Evolutionary conservation across 2,113 vertebrate genomes (phyloP), one percentile per base, ranked within the genome.

Genomic region (Pyxicephalus adspersus): DNA sequence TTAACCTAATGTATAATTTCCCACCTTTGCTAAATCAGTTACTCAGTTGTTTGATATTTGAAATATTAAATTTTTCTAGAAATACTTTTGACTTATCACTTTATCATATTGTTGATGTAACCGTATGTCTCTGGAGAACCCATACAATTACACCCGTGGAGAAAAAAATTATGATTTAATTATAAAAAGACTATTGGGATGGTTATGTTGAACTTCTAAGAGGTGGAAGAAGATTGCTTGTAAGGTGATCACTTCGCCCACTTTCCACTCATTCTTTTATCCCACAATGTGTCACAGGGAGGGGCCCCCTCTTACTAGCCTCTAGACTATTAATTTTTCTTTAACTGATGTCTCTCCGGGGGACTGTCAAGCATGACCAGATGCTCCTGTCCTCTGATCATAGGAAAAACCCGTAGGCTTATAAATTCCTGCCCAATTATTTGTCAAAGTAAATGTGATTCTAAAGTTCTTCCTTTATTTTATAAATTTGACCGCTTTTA

Each of bases 371-470:
- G 64, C 52, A 65, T 58, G n/a, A 67, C 64, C 64, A 67, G 76
- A 68, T 78, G 52, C 64, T 67, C 15, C 76, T 68, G 54, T 67
- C 76, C 63, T 65, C 50, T 78, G 76, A 78, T 78, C 76, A 68
- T 68, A 18, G 29, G 52, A 7, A 52, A 76, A 66, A 77, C 60
- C 61, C 66, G 20, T 66, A 45, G 38, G 63, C 50, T 34, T 64
- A 55, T 20, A 67, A 34, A 78, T 78, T 78, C 64, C 64, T 67
- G 22, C 28, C 54, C 52, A 18, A 60, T 25, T 70, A 68, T 19
- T 57, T 17, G 25, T 74, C 54, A 58, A 22, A 57, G 9, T 38
- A 17, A 19, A 28, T 34, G 6, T 38, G 52, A 22, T 15, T n/a
- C 28, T 57, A 4, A 26, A 73, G 16, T 61, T 61, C 23, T 16